Evolutionary conservation across 2,113 vertebrate genomes (phyloP), one percentile per base, ranked within the genome.

Genomic region (Microcebus ravelobensis): DNA sequence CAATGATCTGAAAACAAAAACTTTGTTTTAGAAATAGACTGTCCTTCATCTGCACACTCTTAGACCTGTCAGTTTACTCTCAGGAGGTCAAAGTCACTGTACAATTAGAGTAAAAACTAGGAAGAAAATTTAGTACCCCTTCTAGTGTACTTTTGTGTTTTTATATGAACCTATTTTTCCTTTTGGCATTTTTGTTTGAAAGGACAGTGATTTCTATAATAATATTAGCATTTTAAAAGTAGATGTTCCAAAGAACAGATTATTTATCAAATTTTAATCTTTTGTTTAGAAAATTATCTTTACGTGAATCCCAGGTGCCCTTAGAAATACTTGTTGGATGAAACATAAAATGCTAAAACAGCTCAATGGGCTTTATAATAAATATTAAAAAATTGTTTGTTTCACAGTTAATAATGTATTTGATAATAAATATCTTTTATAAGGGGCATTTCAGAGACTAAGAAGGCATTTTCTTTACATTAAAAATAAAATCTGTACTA

Each of bases 151-250:
- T 61, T 94, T 45, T 50, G 50, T 36, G 23, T 88, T 95, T 92
- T 57, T 55, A 93, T 50, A 39, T 27, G 34, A 91, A 90, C 21
- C 50, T 90, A 17, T 80, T 86, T 91, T 79, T 65, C 59, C 50
- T 87, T 63, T 79, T 70, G 17, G 61, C 31, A 79, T 87, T 91
- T 96, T 86, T 87, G 10, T 74, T 94, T 86, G 84, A 80, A 96
- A 89, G 27, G 11, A 76, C 42, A 83, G 20, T 36, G 17, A 94
- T 79, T 94, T 84, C 68, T 79, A 39, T 55, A 77, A 85, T 70
- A 94, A 93, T 52, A 91, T 52, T 23, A 52, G 59, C 83, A 90
- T 70, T 96, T 88, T 96, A 39, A 94, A 96, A 97, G 71, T 10
- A 50, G 13, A 77, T 34, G 29, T 83, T 83, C 50, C 36, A 74